Evolutionary conservation across 2,797 vertebrate genomes (phyloP).

Genomic region (Protonibea diacanthus): DNA sequence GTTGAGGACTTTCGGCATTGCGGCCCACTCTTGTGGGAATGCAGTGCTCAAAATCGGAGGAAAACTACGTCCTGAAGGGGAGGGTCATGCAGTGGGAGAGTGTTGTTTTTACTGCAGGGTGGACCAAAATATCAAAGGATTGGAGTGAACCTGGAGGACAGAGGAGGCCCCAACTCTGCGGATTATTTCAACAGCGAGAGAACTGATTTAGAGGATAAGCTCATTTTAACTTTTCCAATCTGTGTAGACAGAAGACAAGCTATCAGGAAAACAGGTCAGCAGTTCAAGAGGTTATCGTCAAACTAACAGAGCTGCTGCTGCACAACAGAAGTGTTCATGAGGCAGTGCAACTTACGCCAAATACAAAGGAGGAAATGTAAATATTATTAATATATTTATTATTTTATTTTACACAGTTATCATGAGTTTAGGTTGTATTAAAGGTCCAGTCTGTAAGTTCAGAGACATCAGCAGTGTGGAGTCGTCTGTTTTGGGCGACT

Average conservation of each 20-base stretch:
- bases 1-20: conserved; percentile 86
- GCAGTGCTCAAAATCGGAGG: conserved; percentile 89
- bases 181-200: background rate
- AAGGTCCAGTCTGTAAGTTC: too few species aligned
- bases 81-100: conserved; percentile 83
- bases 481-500: too few species aligned
- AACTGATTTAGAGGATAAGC: background rate
- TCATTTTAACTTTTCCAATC: conserved; percentile 8
- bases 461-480: too few species aligned
- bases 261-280: conserved; percentile 51
- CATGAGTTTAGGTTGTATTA: too few species aligned
- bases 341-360: background rate
- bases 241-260: conserved; percentile 59
- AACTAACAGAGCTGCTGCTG: conserved; percentile 16
- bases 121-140: conserved; percentile 25
- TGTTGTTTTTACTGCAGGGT: conserved; percentile 89
- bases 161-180: background rate
- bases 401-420: background rate
- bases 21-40: conserved; percentile 86
- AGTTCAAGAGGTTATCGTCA: conserved; percentile 52
- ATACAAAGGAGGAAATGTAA: background rate
- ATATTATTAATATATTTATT: background rate
- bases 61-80: conserved; percentile 85
- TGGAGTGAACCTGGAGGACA: background rate
- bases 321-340: conserved; percentile 12